phyloP scores from a whole-genome alignment of 1,140 invertebrate genomes.

The Macrobrachium rosenbergii region DNA sequence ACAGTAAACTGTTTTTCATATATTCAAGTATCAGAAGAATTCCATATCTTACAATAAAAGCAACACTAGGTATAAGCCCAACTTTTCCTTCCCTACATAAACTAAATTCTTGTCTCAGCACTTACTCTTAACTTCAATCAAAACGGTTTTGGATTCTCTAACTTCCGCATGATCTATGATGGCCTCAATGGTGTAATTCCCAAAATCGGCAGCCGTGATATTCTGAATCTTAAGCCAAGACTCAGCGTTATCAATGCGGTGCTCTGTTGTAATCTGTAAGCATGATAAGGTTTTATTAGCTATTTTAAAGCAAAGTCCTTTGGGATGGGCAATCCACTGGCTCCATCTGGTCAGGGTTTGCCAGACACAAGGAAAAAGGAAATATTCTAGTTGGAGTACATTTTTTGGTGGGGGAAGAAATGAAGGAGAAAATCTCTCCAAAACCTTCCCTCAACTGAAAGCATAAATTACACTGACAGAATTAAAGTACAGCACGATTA shows the following conservation, averaged over 20 bases:
- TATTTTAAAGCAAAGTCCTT: too few species aligned
- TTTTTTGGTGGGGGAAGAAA: too few species aligned
- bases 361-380: too few species aligned
- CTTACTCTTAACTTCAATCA: conserved; percentile 22
- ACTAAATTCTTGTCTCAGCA: neutral
- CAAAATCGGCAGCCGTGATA: conserved; percentile 12
- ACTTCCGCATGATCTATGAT: neutral
- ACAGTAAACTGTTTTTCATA: neutral
- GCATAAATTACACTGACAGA: too few species aligned
- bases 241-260: neutral
- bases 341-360: too few species aligned
- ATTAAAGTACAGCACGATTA: too few species aligned
- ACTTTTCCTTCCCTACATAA: neutral
- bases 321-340: too few species aligned
- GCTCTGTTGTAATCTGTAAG: conserved; percentile 19
- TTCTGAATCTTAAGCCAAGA: conserved; percentile 32
- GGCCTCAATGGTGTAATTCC: neutral
- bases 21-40: neutral
- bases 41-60: neutral
- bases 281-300: too few species aligned
- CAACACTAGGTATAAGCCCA: neutral
- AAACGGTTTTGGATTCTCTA: neutral
- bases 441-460: too few species aligned
- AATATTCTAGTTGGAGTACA: too few species aligned
- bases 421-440: too few species aligned